Evolutionary conservation across 2,888 invertebrate genomes (phyloP).

Genomic region (Andrena marginata): DNA sequence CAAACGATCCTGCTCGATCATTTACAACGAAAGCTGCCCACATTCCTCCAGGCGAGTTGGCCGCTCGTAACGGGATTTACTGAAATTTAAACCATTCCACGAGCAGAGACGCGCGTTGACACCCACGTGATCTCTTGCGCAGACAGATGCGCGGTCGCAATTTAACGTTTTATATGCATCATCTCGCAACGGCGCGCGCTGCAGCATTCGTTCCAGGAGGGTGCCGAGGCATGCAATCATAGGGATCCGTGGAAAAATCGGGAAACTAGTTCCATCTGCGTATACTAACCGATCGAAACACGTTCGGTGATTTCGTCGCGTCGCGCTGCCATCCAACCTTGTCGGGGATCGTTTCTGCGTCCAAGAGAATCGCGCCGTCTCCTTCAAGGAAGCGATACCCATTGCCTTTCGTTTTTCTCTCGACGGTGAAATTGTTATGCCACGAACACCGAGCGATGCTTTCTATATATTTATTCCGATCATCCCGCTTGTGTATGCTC

Average conservation of each 20-base stretch:
- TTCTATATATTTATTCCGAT: conserved; percentile 55
- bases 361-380: conserved; percentile 16
- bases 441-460: conserved; percentile 37
- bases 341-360: conserved; percentile 41
- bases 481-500: conserved; percentile 29
- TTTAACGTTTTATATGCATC: conserved; percentile 22
- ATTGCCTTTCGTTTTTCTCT: conserved; percentile 34
- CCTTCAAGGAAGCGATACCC: not conserved
- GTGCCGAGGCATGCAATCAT: conserved; percentile 50
- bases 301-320: conserved; percentile 54
- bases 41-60: not conserved
- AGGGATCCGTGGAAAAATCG: conserved; percentile 51
- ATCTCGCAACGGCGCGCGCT: conserved; percentile 28
- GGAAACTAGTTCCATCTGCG: conserved; percentile 64
- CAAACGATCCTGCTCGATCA: not conserved
- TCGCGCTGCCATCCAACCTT: not conserved
- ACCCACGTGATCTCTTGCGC: conserved; percentile 29
- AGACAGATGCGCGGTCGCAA: conserved; percentile 6
- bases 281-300: conserved; percentile 56
- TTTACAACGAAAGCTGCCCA: not conserved
- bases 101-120: not conserved
- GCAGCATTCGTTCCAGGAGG: conserved; percentile 31
- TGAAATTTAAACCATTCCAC: not conserved
- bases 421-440: conserved; percentile 53
- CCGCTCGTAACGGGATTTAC: not conserved